Base-by-base conservation (phyloP, 1,140 invertebrate genomes). In the Bombus affinis region DNA sequence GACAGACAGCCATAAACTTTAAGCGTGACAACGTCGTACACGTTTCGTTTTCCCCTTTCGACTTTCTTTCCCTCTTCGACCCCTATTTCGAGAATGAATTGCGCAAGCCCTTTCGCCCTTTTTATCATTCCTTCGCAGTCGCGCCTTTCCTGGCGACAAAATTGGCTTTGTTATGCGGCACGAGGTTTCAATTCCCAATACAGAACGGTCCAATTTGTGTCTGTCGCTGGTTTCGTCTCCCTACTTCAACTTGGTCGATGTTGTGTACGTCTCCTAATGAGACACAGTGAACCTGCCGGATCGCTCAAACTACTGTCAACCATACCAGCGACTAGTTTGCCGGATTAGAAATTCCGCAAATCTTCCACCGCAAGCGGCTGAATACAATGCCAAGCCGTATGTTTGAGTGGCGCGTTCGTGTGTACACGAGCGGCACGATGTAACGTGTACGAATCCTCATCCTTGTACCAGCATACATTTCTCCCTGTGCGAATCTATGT, bases 201-300 rank as follows among this genome's bases (percentile, higher is more conserved):
- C 78, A 89, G 86, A 83, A 80, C 81, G 53, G 74, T 79, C 87
- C 89, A 92, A 92, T 92, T 91, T 91, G 90, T 90, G 89, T 72
- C 89, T 70, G 82, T 74, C 89, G 70, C 66, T 85, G 78, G 72
- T 73, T 65, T 57, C 39, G 57, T 28, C 57, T 35, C n/a, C 44
- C 70, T 70, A 22, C 78, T 53, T 47, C 68, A 62, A 35, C 62
- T 39, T 44, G 35, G 35, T 39, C 39, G 66, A 68, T 62, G 75
- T 12, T 66, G 66, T 53, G 78, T 78, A 83, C 76, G 89, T 72
- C 72, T 53, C 81, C 76, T 90, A 91, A 92, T 83, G 88, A 91
- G 47, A 53, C 47, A 53, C 47, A 1, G 88, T 70, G 86, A 85
- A 86, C 76, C 73, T 80, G 35, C 22, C 39, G 83, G 71, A 85